Evolutionary conservation across 2,113 vertebrate species (phyloP), one percentile per base, ranked within the genome.

Genomic region (Ophiodon elongatus): DNA sequence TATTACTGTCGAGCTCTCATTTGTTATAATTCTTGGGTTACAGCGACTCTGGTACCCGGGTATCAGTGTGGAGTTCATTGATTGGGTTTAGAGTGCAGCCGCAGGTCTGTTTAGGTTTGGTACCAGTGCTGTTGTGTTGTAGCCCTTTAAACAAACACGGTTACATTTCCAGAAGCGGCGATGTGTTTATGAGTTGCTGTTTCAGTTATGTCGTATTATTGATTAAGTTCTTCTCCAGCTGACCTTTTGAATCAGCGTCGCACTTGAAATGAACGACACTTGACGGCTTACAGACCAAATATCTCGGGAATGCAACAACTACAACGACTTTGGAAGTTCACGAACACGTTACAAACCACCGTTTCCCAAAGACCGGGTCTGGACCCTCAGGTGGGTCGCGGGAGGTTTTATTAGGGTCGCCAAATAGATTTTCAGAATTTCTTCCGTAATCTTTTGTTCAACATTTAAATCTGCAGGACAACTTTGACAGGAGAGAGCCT

Each of bases 41-140:
- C 79, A 57, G 74, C 33, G 54, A 69, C 60, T 67, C 39, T 33
- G 79, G 50, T 56, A 27, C 23, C 29, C 31, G 47, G 37, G 56
- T 85, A 84, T 90, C 85, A 86, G 68, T 57, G 57, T 19, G 35
- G 76, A 82, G 82, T 43, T 79, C 62, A 90, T 89, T 76, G 88
- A 87, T 84, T 50, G 69, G 37, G 33, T 82, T 50, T 63, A 7
- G 47, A 83, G 78, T 65, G 80, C 73, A 79, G 83, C 85, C 68
- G 64, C 52, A 6, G 73, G 75, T 79, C 80, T 54, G 64, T 54
- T 72, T 39, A 9, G 52, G 37, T 64, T 39, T 69, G 67, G 52
- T 15, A 73, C 23, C 73, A 50, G 54, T 2, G 67, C 67, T 45
- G 71, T 14, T 11, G 19, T 15, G 41, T 15, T 43, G 39, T 4